phyloP scores from a whole-genome alignment of 2,113 vertebrate species.

The Argyrosomus japonicus region DNA sequence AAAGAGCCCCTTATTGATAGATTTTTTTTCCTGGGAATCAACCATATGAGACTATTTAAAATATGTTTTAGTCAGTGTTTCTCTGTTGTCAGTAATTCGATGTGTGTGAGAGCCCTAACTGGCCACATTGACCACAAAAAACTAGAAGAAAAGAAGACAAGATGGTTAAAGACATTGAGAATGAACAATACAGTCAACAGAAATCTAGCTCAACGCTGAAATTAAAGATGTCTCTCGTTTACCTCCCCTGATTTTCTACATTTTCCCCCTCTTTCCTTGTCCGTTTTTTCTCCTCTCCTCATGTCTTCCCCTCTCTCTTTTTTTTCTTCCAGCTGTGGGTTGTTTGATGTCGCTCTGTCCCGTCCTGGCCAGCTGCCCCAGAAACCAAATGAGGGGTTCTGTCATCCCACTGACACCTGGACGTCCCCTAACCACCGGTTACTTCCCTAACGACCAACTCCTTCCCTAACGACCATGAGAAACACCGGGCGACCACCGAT shows the following conservation, averaged over 20 bases:
- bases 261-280: neutral
- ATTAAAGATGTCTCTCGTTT: neutral
- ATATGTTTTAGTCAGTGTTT: conserved; percentile 18
- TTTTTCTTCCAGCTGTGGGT: conserved; percentile 57
- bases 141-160: conserved; percentile 6
- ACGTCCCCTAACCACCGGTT: conserved; percentile 67
- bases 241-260: neutral
- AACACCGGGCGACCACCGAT: conserved; percentile 38
- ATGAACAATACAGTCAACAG: conserved; percentile 15
- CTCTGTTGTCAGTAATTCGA: conserved; percentile 9
- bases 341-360: conserved; percentile 71
- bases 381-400: conserved; percentile 73
- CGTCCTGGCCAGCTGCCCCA: conserved; percentile 67
- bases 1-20: conserved; percentile 1
- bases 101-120: neutral
- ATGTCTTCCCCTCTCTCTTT: conserved; percentile 13
- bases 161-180: conserved; percentile 9
- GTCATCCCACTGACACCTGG: conserved; percentile 72
- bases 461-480: conserved; percentile 65
- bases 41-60: conserved; percentile 42
- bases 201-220: neutral
- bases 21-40: conserved; percentile 21
- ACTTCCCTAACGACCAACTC: conserved; percentile 57
- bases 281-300: conserved; percentile 27
- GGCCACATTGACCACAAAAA: conserved; percentile 7